Base-by-base conservation (phyloP, 2,797 vertebrate species). In the Acipenser oxyrinchus region DNA sequence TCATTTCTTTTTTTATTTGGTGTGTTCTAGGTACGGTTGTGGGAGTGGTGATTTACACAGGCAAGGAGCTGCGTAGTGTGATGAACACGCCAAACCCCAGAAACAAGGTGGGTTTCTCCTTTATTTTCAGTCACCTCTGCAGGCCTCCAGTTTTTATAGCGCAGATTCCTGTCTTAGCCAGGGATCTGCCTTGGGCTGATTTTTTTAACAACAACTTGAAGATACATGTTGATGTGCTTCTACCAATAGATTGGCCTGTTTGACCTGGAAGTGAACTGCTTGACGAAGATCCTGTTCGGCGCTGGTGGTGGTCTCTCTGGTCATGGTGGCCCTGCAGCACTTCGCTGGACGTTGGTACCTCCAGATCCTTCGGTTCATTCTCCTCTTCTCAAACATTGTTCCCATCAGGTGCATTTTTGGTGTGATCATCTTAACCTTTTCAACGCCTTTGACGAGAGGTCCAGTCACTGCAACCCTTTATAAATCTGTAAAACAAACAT, bases 331-430 rank as follows among this genome's bases (percentile, higher is more conserved):
- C 2, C 93, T 99, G 0, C 96, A 99, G 81, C 95, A 96, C 81
- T 99, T 99, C 0, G 92, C 94, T 0, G 97, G 97, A 0, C 94
- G 93, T 6, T 99, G 97, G 97, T 99, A 99, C 81, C 95, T 98
- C 5, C 96, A 99, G 87, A 96, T 99, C 74, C 88, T 98, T 74
- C 92, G 97, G 48, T 99, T 99, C 83, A 88, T 99, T 12, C 89
- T 99, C 53, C 86, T 99, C 9, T 97, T 99, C 75, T 99, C 97
- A 10, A 93, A 97, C 81, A 99, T 99, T 60, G 95, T 99, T 59
- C 97, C 97, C 72, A 99, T 99, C 69, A 99, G 97, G 97, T 99
- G 11, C 66, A 81, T 37, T 37, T 37, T 37, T 37, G 23, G 23
- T 37, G 23, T 37, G 23, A 37, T 37, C 23, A 3, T 37, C 23